Evolutionary conservation across 2,797 vertebrate genomes (phyloP).

Genomic region (Phyllotis vaccarum): DNA sequence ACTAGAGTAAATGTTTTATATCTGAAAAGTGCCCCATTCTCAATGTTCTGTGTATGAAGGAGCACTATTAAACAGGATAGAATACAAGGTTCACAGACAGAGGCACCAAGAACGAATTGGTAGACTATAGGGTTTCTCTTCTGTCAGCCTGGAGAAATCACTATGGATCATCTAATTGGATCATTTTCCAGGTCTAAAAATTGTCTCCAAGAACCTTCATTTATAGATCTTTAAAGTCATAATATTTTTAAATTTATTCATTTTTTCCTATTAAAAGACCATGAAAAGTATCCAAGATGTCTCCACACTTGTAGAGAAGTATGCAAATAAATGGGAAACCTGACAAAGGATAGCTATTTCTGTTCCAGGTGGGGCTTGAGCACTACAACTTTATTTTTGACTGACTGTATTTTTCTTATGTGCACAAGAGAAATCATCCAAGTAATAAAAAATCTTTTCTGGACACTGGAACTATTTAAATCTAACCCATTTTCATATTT

Average conservation of each 20-base stretch:
- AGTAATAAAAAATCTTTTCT: slow-evolving; percentile 42
- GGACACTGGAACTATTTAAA: slow-evolving; percentile 20
- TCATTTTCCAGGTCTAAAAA: background rate
- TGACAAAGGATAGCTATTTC: slow-evolving; percentile 49
- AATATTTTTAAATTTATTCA: background rate
- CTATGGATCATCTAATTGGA: background rate
- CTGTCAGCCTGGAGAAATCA: background rate
- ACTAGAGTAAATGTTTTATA: background rate
- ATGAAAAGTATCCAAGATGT: slow-evolving; percentile 32
- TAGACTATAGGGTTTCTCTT: background rate
- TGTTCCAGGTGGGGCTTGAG: background rate
- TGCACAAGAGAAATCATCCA: slow-evolving; percentile 10
- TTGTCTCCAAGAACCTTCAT: slow-evolving; percentile 14
- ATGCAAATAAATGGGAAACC: slow-evolving; percentile 23
- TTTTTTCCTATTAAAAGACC: slow-evolving; percentile 28
- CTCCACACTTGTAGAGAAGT: slow-evolving; percentile 7
- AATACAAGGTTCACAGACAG: background rate
- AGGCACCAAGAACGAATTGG: background rate
- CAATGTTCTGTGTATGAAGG: background rate
- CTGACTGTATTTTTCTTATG: slow-evolving; percentile 31
- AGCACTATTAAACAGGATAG: background rate
- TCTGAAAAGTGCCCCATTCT: background rate
- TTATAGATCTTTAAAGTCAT: background rate
- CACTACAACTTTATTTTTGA: slow-evolving; percentile 47
- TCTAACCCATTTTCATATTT: slow-evolving; percentile 10